Base-by-base conservation (phyloP, 2,113 vertebrate genomes). In the Picathartes gymnocephalus region DNA sequence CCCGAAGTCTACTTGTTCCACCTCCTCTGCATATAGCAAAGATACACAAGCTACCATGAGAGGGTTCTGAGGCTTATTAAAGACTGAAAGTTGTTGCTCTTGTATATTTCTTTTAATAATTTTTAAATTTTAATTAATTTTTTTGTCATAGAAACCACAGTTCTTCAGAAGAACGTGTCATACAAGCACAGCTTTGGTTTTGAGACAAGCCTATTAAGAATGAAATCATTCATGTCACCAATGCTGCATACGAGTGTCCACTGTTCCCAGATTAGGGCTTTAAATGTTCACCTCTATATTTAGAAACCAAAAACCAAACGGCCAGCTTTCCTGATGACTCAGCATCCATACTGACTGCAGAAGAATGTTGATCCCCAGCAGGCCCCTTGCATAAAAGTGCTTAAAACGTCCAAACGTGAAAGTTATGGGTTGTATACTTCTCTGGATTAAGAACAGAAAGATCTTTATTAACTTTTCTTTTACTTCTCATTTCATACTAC, bases 261-360 rank as follows among this genome's bases (percentile, higher is more conserved):
- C 37, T 66, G 53, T 74, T 84, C 58, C 48, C 73, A 92, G 65
- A 95, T 86, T 39, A 85, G 66, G 74, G 28, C 51, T 93, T 92
- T 84, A 89, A 86, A 92, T 60, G 53, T 72, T 91, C 83, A 92
- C 61, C 81, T 92, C 91, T 95, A 87, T 88, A 95, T 94, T 92
- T 93, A 97, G 91, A 96, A 95, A 91, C 77, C 56, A 76, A 86
- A 89, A 95, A 40, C n/a, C 72, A 91, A 95, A 95, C 61, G 81
- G 70, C 77, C 86, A 91, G 51, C 69, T 93, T 91, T 94, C 83
- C 91, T 94, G 86, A 89, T 95, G 92, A 92, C 77, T 93, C 88
- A 91, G 83, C 92, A 96, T 76, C 82, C 82, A 79, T 60, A 56
- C 69, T 62, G 86, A 81, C 88, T 91, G 83, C 77, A 90, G 82